Percentiles rank a stretch among this genome's conserved stretches.
phyloP scores from a whole-genome alignment of 1,140 invertebrate genomes.

The Drosophila kanapiae region DNA sequence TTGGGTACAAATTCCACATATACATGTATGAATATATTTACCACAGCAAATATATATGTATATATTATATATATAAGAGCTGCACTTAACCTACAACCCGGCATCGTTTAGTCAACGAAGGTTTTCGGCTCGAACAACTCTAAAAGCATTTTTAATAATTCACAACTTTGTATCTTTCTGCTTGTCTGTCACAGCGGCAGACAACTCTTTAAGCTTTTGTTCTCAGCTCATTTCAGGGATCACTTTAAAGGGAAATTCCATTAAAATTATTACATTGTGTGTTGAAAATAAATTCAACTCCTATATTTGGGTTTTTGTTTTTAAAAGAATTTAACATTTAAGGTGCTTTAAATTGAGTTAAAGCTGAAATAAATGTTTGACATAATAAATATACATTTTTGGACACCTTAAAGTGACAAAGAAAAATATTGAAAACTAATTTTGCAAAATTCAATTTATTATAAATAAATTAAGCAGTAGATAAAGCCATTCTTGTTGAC shows the following conservation, averaged over 20 bases:
- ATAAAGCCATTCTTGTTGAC: neutral
- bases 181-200: conserved; percentile 50
- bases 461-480: neutral
- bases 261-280: neutral
- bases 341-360: neutral
- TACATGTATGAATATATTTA: conserved; percentile 7
- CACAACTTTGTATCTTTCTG: conserved; percentile 48
- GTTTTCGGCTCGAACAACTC: conserved; percentile 45
- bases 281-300: neutral
- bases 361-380: neutral
- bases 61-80: conserved; percentile 4
- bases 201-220: conserved; percentile 72
- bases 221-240: conserved; percentile 25
- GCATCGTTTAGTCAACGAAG: conserved; percentile 26
- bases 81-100: conserved; percentile 59
- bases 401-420: neutral
- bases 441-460: neutral
- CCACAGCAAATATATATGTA: conserved; percentile 16
- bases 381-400: neutral
- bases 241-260: neutral
- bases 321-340: neutral
- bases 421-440: neutral
- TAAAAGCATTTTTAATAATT: conserved; percentile 82
- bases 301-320: neutral
- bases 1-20: conserved; percentile 1